These are phyloP conservation scores for Suillia variegata DNA, from an alignment of 2,888 invertebrate species.

Conservation along the genomic window DNA sequence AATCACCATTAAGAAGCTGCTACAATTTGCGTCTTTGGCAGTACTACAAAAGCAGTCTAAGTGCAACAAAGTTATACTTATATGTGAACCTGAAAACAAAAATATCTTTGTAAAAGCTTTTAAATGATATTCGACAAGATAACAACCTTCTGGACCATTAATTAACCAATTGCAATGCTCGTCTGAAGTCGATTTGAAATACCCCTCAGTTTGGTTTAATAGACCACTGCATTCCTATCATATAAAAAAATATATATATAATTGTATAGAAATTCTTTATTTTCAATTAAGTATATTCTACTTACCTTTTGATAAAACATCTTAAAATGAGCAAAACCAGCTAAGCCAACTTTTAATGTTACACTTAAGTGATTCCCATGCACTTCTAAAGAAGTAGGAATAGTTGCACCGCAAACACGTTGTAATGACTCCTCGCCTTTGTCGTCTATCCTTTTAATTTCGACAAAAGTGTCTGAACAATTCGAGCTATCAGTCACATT, in stretches of 20 bases:
- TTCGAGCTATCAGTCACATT: constrained; percentile 61
- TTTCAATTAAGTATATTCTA: too few relatives aligned
- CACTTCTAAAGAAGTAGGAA: constrained; percentile 63
- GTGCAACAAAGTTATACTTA: constrained; percentile 42
- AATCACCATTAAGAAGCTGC: constrained; percentile 36
- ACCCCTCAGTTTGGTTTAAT: constrained; percentile 32
- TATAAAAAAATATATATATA: not conserved
- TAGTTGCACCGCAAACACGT: constrained; percentile 65
- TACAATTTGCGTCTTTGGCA: constrained; percentile 34
- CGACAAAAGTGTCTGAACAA: constrained; percentile 69
- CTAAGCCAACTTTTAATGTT: constrained; percentile 66
- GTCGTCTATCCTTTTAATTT: constrained; percentile 46
- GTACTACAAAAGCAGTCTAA: constrained; percentile 52
- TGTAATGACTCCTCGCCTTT: constrained; percentile 62
- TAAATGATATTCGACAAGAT: not conserved
- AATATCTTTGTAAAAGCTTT: not conserved
- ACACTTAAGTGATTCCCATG: constrained; percentile 69
- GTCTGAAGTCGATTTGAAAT: constrained; percentile 39
- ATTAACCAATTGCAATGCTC: constrained; percentile 43
- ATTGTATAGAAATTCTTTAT: not conserved
- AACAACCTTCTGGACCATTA: constrained; percentile 28
- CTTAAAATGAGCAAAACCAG: constrained; percentile 48
- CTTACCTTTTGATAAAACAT: constrained; percentile 38
- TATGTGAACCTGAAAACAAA: constrained; percentile 28
- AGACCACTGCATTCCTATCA: constrained; percentile 39